Evolutionary conservation across 2,797 vertebrate genomes (phyloP).

Genomic region (Danio albolineatus): DNA sequence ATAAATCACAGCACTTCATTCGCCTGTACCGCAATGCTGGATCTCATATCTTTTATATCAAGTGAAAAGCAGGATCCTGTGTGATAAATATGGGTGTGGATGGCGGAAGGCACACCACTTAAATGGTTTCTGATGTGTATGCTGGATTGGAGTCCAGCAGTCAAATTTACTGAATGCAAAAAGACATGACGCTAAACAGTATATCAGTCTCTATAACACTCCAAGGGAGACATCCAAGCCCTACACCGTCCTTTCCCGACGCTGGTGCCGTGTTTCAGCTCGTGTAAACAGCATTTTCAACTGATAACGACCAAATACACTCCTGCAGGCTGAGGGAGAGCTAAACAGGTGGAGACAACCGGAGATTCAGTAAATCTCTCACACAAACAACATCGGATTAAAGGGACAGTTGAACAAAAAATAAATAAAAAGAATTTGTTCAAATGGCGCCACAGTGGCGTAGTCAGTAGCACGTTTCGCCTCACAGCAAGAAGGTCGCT

Average conservation of each 20-base stretch:
- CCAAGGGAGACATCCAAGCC: constrained; percentile 21
- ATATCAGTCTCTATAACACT: constrained; percentile 33
- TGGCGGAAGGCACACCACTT: not conserved
- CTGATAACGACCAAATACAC: constrained; percentile 55
- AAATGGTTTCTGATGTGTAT: constrained; percentile 4
- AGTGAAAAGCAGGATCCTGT: not conserved
- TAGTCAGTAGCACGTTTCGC: too few relatives aligned
- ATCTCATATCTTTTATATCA: not conserved
- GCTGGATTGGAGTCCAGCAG: not conserved
- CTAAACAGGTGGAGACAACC: not conserved
- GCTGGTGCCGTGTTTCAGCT: constrained; percentile 46
- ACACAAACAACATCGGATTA: constrained; percentile 1
- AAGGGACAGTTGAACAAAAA: not conserved
- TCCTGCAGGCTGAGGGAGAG: constrained; percentile 7
- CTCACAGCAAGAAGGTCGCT: too few relatives aligned
- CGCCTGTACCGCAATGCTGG: not conserved
- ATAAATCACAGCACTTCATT: constrained; percentile 16
- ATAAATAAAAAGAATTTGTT: too few relatives aligned
- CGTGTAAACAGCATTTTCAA: constrained; percentile 56
- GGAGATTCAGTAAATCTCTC: not conserved
- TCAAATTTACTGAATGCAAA: constrained; percentile 9
- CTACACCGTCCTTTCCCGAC: not conserved
- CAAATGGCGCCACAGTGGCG: too few relatives aligned
- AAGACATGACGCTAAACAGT: not conserved
- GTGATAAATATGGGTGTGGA: constrained; percentile 22